phyloP scores from a whole-genome alignment of 1,140 invertebrate genomes.

The Bicyclus anynana region DNA sequence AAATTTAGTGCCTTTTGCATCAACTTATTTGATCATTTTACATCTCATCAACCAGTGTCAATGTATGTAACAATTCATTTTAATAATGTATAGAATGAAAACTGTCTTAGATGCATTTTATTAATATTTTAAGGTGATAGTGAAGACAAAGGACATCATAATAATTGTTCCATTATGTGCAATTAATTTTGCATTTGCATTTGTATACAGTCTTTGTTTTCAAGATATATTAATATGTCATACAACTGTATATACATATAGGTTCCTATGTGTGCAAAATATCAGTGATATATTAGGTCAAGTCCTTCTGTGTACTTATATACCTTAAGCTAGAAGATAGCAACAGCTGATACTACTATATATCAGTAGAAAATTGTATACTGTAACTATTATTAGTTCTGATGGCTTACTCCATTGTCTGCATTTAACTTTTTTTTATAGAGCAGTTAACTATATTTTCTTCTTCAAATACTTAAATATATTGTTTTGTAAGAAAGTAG shows the following conservation, averaged over 20 bases:
- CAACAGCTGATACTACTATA: background rate
- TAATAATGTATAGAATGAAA: background rate
- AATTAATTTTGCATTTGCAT: no score
- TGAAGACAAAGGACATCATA: background rate
- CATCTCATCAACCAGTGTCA: no score
- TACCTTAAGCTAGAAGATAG: background rate
- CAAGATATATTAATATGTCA: background rate
- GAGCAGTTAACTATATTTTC: no score
- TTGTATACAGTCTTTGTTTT: background rate
- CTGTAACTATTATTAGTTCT: no score
- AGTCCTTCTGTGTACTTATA: background rate
- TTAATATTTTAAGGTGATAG: background rate
- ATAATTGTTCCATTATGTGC: background rate
- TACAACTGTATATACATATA: background rate
- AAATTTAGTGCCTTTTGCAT: background rate
- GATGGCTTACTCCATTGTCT: no score
- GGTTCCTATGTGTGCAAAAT: constrained; percentile 4
- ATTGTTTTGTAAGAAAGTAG: no score
- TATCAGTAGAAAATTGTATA: no score
- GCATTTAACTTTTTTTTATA: no score
- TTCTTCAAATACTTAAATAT: no score
- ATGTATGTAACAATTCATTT: no score
- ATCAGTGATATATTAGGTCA: background rate
- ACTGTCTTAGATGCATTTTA: background rate
- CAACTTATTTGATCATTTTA: background rate